A percentile compares a stretch with the other conserved stretches of the same genome.
phyloP scores from a whole-genome alignment of 2,113 vertebrate species.

The Canis aureus region DNA sequence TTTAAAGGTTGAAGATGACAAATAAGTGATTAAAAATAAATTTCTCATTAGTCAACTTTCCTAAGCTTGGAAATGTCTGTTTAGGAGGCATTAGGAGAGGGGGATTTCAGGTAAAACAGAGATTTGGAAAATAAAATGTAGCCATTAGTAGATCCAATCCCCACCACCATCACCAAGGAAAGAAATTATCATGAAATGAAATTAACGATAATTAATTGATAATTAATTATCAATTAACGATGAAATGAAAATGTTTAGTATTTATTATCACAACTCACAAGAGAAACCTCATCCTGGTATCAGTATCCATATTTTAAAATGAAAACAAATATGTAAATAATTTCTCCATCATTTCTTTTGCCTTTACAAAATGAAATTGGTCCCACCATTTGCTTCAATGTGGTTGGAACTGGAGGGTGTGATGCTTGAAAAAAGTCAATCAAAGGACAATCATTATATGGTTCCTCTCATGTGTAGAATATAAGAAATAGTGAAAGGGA shows the following conservation, averaged over 20 bases:
- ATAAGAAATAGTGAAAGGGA: too few species aligned
- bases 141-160: not conserved
- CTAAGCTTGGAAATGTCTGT: not conserved
- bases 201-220: too few species aligned
- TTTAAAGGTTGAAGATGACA: not conserved
- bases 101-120: constrained; percentile 23
- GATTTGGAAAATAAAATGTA: constrained; percentile 10
- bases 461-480: too few species aligned
- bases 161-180: not conserved
- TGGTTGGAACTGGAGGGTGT: too few species aligned
- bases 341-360: not conserved
- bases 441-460: too few species aligned
- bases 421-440: too few species aligned
- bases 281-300: not conserved
- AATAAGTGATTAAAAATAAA: constrained; percentile 16
- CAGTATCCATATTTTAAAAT: not conserved
- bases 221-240: not conserved
- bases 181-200: not conserved
- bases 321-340: not conserved
- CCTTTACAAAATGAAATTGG: constrained; percentile 30
- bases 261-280: not conserved
- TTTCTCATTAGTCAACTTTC: not conserved
- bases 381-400: not conserved
- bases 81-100: not conserved
- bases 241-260: not conserved